Percentiles rank a stretch among this genome's conserved stretches.
These are phyloP conservation scores for Selene dorsalis DNA, from an alignment of 2,797 vertebrate genomes.

Conservation along the genomic window DNA sequence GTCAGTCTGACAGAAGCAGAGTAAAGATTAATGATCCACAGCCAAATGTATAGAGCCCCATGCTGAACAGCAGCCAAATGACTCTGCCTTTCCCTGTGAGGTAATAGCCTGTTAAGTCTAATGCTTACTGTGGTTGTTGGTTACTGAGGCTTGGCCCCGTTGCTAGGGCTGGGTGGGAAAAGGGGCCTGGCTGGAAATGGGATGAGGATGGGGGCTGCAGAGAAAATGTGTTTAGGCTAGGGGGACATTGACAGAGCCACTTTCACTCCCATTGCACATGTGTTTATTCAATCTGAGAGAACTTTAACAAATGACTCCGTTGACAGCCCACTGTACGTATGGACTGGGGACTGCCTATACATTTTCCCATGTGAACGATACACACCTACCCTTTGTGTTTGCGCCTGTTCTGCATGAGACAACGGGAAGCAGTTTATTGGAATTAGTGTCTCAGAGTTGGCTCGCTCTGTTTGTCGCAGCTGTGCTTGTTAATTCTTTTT, in stretches of 20 bases:
- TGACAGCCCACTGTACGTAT: slow-evolving; percentile 13
- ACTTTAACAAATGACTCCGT: slow-evolving; percentile 43
- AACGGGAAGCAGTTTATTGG: slow-evolving; percentile 48
- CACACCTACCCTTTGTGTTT: slow-evolving; percentile 27
- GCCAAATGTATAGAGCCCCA: slow-evolving; percentile 72
- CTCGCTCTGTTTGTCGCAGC: slow-evolving; percentile 66
- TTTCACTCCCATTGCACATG: slow-evolving; percentile 21
- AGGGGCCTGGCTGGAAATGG: slow-evolving; percentile 53
- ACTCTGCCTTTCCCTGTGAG: slow-evolving; percentile 81
- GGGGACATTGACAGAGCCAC: slow-evolving; percentile 32
- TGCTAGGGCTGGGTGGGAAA: slow-evolving; percentile 62
- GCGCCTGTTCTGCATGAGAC: slow-evolving; percentile 43
- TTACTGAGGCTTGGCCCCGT: slow-evolving; percentile 62
- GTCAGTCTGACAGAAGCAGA: slow-evolving; percentile 71
- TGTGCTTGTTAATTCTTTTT: slow-evolving; percentile 72
- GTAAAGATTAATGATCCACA: slow-evolving; percentile 79
- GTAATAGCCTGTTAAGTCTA: slow-evolving; percentile 80
- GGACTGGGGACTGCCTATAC: background rate
- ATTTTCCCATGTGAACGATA: background rate
- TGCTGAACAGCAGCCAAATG: slow-evolving; percentile 77
- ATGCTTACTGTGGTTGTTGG: slow-evolving; percentile 72
- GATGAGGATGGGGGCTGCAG: slow-evolving; percentile 29
- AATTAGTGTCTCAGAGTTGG: slow-evolving; percentile 54
- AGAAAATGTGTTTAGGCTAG: slow-evolving; percentile 29
- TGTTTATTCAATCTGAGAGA: slow-evolving; percentile 39